Base-by-base conservation (phyloP, 2,113 vertebrate species). In the Erythrolamprus reginae region DNA sequence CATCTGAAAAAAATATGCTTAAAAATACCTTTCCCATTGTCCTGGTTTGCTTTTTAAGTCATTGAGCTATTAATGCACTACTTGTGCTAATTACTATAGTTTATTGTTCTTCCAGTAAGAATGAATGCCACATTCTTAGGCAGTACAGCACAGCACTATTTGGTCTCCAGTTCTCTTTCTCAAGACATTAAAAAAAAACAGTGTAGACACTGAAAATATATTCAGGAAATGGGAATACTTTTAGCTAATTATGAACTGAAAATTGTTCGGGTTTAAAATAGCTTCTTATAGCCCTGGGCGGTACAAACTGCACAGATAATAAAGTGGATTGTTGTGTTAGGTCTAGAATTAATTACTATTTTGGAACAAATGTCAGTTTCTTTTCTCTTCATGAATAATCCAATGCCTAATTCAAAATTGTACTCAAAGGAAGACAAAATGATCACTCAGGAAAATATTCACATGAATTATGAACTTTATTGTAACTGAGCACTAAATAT, bases 191-290 rank as follows among this genome's bases (percentile, higher is more conserved):
- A 85, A 95, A 93, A 95, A 93, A 86, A 93, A 90, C 91, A 70
- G 84, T 93, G 65, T 89, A 38, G 92, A 24, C 87, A 95, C 87
- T 91, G 86, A 93, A 90, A 88, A 91, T 38, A 19, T 92, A 93
- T 87, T 92, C 89, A 93, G 94, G 92, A 95, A 94, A 95, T 84
- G 84, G 56, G 89, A 93, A 89, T 61, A 93, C 86, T 83, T 93
- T 92, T 93, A 93, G 92, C 88, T 96, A 95, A 94, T 90, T 92
- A 92, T 87, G 90, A 92, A 93, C 42, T 83, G 58, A 93, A 93
- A 91, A 21, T 51, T 91, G 51, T 89, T 91, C 93, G 93, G 92
- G 50, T 88, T 91, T 92, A 86, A 90, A 96, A 93, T 50, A 91
- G 83, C 52, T 91, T 48, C 55, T 28, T 58, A 38, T 88, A 88